These are phyloP conservation scores for Glossosoma conforme DNA, from an alignment of 1,140 invertebrate genomes.

Conservation along the genomic window DNA sequence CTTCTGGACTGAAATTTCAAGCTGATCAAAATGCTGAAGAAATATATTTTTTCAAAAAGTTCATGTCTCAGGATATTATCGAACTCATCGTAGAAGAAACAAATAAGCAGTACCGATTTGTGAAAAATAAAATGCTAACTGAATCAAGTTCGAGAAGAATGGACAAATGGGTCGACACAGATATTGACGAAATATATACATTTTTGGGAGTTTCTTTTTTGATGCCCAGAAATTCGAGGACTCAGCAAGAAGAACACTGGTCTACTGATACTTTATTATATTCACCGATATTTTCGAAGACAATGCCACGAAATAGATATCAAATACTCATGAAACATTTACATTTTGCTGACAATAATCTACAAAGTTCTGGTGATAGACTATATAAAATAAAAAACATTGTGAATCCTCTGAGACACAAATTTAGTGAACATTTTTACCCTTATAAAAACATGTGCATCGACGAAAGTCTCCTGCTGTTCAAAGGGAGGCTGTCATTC, in stretches of 20 bases:
- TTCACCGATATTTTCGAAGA: conserved; percentile 10
- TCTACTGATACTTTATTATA: conserved; percentile 11
- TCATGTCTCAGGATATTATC: background rate
- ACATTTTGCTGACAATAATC: conserved; percentile 10
- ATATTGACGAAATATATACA: background rate
- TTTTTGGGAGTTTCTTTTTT: background rate
- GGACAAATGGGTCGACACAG: background rate
- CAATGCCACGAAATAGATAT: conserved; percentile 14
- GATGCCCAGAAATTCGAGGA: background rate
- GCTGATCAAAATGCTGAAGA: too few relatives aligned
- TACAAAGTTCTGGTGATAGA: conserved; percentile 1
- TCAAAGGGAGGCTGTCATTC: background rate
- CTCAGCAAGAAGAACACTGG: conserved; percentile 5
- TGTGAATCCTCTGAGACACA: conserved; percentile 22
- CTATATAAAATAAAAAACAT: conserved; percentile 17
- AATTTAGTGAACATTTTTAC: conserved; percentile 17
- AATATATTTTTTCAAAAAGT: conserved; percentile 1
- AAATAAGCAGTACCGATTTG: background rate
- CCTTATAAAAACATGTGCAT: background rate
- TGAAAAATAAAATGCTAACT: too few relatives aligned
- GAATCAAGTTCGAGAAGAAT: too few relatives aligned
- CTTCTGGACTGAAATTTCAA: too few relatives aligned
- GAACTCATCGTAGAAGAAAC: background rate
- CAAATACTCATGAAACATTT: conserved; percentile 9
- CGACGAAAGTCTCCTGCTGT: background rate